Percentiles rank a stretch among this genome's conserved stretches.
Evolutionary conservation across 2,797 vertebrate genomes (phyloP).

Genomic region (Poeciliopsis gracilis): DNA sequence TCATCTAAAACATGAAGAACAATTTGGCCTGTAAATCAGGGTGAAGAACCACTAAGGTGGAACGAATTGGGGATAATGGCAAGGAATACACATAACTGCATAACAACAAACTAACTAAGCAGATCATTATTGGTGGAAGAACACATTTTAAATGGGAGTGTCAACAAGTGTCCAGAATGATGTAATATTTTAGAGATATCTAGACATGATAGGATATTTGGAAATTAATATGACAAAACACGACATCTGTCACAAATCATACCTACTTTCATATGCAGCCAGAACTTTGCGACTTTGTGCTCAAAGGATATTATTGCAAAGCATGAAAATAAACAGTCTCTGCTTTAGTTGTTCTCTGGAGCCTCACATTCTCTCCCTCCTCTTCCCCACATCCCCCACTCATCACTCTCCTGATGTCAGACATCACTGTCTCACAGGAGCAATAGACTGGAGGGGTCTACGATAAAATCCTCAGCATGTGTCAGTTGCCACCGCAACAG

Average conservation of each 20-base stretch:
- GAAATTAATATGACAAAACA: neutral
- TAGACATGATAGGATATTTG: neutral
- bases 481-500: constrained; percentile 56
- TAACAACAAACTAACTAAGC: neutral
- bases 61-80: neutral
- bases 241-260: neutral
- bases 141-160: neutral
- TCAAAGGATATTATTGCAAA: neutral
- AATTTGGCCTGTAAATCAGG: neutral
- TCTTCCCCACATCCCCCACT: neutral
- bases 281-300: neutral
- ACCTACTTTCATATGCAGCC: neutral
- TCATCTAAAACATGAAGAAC: neutral
- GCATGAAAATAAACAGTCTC: neutral
- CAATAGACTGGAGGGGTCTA: neutral
- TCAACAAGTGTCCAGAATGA: neutral
- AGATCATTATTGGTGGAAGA: neutral
- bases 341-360: neutral
- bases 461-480: constrained; percentile 57
- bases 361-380: neutral
- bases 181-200: neutral
- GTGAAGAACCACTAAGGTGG: neutral
- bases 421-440: neutral
- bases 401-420: neutral
- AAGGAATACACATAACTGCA: neutral